Base-by-base conservation (phyloP, 2,888 invertebrate genomes). In the Caenorhabditis becei region DNA sequence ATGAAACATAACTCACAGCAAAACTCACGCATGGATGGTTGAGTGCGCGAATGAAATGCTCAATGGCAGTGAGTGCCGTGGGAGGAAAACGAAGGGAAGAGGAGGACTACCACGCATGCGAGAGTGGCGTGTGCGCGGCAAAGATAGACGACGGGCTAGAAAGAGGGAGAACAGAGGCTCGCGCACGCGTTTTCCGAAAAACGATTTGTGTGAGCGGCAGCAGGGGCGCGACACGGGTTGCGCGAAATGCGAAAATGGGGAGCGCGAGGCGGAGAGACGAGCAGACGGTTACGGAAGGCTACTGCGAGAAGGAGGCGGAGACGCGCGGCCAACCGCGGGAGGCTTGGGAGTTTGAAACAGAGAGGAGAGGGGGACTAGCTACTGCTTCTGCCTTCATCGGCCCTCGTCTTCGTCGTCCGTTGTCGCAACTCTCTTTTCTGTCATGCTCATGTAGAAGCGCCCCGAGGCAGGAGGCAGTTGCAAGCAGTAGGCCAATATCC, bases 41-140 rank as follows among this genome's bases (percentile, higher is more conserved):
- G 77, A 77, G 77, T 77, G 77, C 77, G 77, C 77, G 77, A 70
- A 70, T 70, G 65, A 70, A 77, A 77, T 70, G 70, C 69, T 77
- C 77, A 70, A 70, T 77, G 77, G 70, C 69, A 65, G 69, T 65
- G 77, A 65, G 67, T 67, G 77, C 77, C 77, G 61, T 62, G 77
- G 63, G 70, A 77, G 77, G 49, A 70, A 53, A 63, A 47, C 28
- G 56, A 62, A 56, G 54, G 37, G 32, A 49, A 54, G 51, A 66
- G 58, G 28, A 66, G 28, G 41, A 66, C 66, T 66, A 66, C 66
- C 74, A 75, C 74, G 66, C 74, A 75, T 66, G 74, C 66, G 37
- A 74, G 59, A 75, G 70, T 54, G 67, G 54, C 66, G 61, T 62
- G 67, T 77, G 62, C 49, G 62, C 61, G 69, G 32, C 67, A 51